These are phyloP conservation scores for Pseudochirops corinnae DNA, from an alignment of 2,797 vertebrate species.

Conservation along the genomic window DNA sequence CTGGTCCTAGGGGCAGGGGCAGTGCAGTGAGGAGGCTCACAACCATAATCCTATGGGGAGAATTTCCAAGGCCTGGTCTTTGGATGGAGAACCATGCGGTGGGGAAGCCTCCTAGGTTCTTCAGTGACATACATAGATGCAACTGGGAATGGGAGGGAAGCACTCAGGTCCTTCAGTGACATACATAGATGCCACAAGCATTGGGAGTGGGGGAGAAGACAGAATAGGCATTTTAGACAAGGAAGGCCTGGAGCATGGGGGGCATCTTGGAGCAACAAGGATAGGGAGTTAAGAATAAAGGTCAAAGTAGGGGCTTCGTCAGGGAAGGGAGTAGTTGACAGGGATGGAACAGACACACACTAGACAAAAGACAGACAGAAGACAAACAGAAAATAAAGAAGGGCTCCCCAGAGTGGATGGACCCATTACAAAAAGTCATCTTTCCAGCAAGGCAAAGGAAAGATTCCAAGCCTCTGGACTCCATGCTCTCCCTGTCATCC, in stretches of 20 bases:
- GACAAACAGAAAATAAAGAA: constrained; percentile 56
- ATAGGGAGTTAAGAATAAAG: neutral
- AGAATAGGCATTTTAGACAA: neutral
- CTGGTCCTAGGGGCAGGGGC: neutral
- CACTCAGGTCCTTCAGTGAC: neutral
- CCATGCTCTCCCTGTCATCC: neutral
- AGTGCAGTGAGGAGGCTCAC: neutral
- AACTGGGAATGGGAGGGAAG: neutral
- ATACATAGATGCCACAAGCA: neutral
- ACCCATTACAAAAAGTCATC: neutral
- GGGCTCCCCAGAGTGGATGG: constrained; percentile 51
- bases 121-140: neutral
- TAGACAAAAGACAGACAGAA: constrained; percentile 72
- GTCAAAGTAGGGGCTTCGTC: neutral
- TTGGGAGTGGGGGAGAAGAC: neutral
- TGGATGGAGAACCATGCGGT: neutral
- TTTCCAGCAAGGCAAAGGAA: neutral
- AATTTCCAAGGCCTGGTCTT: neutral
- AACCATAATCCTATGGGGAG: neutral
- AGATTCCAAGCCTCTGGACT: neutral
- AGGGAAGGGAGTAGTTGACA: neutral
- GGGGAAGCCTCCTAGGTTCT: neutral
- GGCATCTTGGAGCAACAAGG: neutral
- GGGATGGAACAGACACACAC: constrained; percentile 46
- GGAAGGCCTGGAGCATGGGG: neutral